These are phyloP conservation scores for Petrolisthes manimaculis DNA, from an alignment of 2,888 invertebrate genomes.

Conservation along the genomic window DNA sequence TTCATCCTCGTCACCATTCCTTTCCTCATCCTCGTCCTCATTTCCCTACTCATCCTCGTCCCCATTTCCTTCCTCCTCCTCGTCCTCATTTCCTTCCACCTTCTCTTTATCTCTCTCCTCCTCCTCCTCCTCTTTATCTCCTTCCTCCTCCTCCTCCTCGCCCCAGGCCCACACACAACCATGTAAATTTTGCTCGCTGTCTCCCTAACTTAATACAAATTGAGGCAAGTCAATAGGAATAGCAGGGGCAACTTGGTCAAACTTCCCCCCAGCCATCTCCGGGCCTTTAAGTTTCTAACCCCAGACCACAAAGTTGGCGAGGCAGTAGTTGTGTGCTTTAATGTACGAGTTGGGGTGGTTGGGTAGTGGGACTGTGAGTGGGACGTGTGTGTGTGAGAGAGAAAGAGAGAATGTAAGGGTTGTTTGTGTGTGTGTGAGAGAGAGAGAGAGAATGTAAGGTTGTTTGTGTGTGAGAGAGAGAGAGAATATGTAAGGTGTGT, in stretches of 20 bases:
- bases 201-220: slow-evolving; percentile 44
- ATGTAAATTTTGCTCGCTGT: slow-evolving; percentile 42
- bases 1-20: neutral
- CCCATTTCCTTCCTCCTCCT: neutral
- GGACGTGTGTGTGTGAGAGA: neutral
- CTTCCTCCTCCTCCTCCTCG: neutral
- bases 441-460: neutral
- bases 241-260: slow-evolving; percentile 35
- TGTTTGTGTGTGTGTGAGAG: neutral
- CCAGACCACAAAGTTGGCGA: slow-evolving; percentile 13
- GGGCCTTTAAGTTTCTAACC: slow-evolving; percentile 13
- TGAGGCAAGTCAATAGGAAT: slow-evolving; percentile 47
- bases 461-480: slow-evolving; percentile 4
- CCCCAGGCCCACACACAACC: slow-evolving; percentile 14
- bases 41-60: neutral
- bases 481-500: neutral
- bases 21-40: too few relatives aligned
- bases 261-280: slow-evolving; percentile 31
- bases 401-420: neutral
- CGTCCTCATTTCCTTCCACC: neutral
- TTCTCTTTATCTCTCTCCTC: neutral
- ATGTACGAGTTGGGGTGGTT: neutral
- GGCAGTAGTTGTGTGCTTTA: slow-evolving; percentile 1
- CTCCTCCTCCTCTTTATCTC: neutral
- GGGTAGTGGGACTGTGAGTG: neutral